Evolutionary conservation across 2,888 invertebrate genomes (phyloP).

Genomic region (Eupithecia abbreviata): DNA sequence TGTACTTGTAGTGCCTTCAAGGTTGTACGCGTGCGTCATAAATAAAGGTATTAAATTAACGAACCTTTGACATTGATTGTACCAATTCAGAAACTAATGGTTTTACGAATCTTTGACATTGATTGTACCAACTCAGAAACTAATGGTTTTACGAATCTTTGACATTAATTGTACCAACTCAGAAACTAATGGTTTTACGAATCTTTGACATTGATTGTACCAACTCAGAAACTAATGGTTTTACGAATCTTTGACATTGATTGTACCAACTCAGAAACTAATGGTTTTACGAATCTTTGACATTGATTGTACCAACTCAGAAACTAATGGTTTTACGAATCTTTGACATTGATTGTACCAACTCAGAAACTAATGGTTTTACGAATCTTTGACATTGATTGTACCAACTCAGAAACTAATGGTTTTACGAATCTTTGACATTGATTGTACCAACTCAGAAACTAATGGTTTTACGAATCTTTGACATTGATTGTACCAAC

Average conservation of each 20-base stretch:
- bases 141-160: background rate
- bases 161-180: background rate
- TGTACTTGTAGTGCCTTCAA: background rate
- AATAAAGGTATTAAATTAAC: constrained; percentile 1
- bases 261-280: background rate
- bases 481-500: too few relatives aligned
- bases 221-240: background rate
- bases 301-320: too few relatives aligned
- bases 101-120: background rate
- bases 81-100: background rate
- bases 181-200: background rate
- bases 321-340: too few relatives aligned
- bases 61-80: background rate
- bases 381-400: too few relatives aligned
- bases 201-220: background rate
- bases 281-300: too few relatives aligned
- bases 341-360: too few relatives aligned
- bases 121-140: background rate
- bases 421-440: background rate
- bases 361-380: too few relatives aligned
- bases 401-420: too few relatives aligned
- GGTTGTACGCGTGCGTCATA: constrained; percentile 2
- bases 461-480: too few relatives aligned
- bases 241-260: background rate
- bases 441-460: background rate